Evolutionary conservation across 2,113 vertebrate genomes (phyloP), one percentile per base, ranked within the genome.

Genomic region (Oryzias melastigma): DNA sequence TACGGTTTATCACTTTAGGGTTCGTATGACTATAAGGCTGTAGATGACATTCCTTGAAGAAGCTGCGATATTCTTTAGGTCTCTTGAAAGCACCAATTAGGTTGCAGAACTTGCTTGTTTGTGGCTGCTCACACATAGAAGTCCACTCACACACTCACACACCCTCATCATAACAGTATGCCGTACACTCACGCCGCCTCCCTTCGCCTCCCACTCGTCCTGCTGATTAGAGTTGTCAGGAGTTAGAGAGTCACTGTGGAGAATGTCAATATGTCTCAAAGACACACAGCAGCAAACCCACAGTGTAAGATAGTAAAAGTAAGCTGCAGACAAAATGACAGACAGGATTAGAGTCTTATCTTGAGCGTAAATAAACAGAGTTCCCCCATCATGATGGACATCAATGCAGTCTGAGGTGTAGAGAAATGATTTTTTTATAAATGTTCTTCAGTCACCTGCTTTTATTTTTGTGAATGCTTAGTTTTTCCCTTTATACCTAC

Each of bases 361-460:
- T 78, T 72, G 72, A 80, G 72, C 73, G 52, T 71, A 54, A 72
- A 77, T 63, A 78, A 68, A 82, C 79, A 73, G 47, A 66, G 65
- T 73, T 76, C 81, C 72, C 73, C 75, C 71, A 60, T 77, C 73
- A 54, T 62, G 22, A 68, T 75, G 10, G 35, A 35, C 35, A 35
- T 35, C 35, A 35, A 35, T 35, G 35, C 35, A 35, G 10, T 35
- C 10, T 3, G 3, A 35, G 35, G 3, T 10, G 83, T 90, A 88
- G 75, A 71, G 73, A 86, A 88, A 92, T 93, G 89, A 87, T 89
- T 93, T 91, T 48, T 25, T 78, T 89, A 92, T 83, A 91, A 92
- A 94, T 92, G 93, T 93, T 92, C 90, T 90, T 90, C 8, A 88
- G 81, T 90, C 86, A 89, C 77, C 89, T 84, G 68, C 75, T 84